Evolutionary conservation across 2,888 invertebrate genomes (phyloP).

Genomic region (Acholoe squamosa): DNA sequence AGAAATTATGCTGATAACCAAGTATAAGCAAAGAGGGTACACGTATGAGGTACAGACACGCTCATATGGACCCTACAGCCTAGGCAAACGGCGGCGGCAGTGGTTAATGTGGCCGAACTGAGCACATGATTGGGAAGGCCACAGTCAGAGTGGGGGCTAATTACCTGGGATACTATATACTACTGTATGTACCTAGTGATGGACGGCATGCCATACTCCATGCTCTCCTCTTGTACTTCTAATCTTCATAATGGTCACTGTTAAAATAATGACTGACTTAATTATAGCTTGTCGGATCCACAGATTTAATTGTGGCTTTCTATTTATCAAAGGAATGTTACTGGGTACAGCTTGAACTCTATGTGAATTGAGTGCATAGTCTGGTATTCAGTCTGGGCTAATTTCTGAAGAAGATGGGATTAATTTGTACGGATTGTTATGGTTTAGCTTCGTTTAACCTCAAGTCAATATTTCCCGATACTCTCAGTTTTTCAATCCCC

Average conservation of each 20-base stretch:
- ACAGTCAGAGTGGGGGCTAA: not conserved
- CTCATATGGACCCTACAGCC: not conserved
- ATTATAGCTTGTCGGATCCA: too few relatives aligned
- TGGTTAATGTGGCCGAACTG: slow-evolving; percentile 5
- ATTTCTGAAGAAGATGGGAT: too few relatives aligned
- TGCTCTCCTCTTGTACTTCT: not conserved
- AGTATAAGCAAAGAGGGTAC: too few relatives aligned
- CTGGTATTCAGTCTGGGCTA: too few relatives aligned
- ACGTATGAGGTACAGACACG: slow-evolving; percentile 8
- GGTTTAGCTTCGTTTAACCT: too few relatives aligned
- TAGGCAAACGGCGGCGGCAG: not conserved
- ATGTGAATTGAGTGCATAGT: too few relatives aligned
- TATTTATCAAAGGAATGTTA: too few relatives aligned
- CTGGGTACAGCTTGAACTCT: too few relatives aligned
- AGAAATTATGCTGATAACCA: not conserved
- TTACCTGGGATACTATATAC: not conserved
- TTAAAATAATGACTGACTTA: not conserved
- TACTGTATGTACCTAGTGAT: not conserved
- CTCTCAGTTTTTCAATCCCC: too few relatives aligned
- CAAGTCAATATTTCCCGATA: too few relatives aligned
- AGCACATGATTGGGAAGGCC: not conserved
- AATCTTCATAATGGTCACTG: not conserved
- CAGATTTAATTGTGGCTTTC: too few relatives aligned
- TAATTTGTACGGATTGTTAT: too few relatives aligned
- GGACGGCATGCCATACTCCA: not conserved